phyloP scores from a whole-genome alignment of 2,797 vertebrate genomes.

The Catostomus latipinnis region DNA sequence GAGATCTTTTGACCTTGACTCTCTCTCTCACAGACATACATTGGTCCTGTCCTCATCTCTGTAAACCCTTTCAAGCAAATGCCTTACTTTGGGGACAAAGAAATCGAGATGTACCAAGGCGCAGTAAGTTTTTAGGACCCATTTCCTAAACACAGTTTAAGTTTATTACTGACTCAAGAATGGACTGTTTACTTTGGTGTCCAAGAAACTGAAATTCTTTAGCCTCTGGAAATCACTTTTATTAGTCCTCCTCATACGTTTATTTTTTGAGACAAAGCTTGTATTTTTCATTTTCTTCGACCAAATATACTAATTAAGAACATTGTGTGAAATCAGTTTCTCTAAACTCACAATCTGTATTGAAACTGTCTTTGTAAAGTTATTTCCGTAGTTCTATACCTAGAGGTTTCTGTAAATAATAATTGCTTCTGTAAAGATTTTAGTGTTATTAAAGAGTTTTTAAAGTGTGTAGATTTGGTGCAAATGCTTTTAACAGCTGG shows the following conservation, averaged over 20 bases:
- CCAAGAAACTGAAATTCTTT: not conserved
- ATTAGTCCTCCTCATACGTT: not conserved
- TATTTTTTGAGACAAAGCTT: not conserved
- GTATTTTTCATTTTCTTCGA: not conserved
- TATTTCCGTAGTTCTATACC: not conserved
- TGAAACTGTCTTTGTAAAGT: constrained; percentile 5
- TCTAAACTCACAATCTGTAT: constrained; percentile 17
- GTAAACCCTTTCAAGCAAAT: constrained; percentile 99
- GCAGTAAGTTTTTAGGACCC: constrained; percentile 84
- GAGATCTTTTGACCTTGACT: constrained; percentile 43
- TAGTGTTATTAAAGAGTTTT: constrained; percentile 53
- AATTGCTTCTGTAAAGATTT: constrained; percentile 40
- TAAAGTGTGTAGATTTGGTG: constrained; percentile 61
- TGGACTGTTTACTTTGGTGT: not conserved
- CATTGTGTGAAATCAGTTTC: not conserved
- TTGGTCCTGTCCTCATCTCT: constrained; percentile 96
- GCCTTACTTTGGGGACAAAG: constrained; percentile 98
- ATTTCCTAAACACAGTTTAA: not conserved
- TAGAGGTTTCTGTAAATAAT: constrained; percentile 4
- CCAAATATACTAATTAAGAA: not conserved
- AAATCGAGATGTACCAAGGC: constrained; percentile 98
- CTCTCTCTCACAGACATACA: constrained; percentile 86
- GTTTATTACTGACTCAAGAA: not conserved
- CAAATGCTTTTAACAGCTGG: constrained; percentile 58
- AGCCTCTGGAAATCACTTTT: not conserved